These are phyloP conservation scores for Leucophenga maculata DNA, from an alignment of 2,888 invertebrate species.

Conservation along the genomic window DNA sequence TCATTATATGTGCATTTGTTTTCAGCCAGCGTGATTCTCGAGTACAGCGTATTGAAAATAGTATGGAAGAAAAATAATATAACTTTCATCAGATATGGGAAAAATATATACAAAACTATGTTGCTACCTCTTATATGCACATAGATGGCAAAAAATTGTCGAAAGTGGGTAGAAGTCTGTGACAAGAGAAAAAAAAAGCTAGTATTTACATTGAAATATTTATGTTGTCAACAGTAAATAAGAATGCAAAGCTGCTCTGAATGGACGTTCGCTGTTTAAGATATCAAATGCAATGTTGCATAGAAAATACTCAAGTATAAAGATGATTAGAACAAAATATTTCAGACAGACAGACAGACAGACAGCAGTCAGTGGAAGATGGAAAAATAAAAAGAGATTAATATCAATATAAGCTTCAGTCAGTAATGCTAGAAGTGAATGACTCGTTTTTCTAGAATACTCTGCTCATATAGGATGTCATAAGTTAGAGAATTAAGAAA, in stretches of 20 bases:
- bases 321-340: background rate
- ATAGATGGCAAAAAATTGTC: background rate
- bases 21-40: background rate
- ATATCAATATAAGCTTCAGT: too few relatives aligned
- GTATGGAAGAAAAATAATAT: too few relatives aligned
- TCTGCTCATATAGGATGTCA: too few relatives aligned
- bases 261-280: background rate
- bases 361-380: too few relatives aligned
- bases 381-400: too few relatives aligned
- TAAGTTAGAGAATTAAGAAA: too few relatives aligned
- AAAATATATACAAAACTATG: too few relatives aligned
- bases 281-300: background rate
- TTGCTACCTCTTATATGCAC: background rate
- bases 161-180: too few relatives aligned
- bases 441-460: too few relatives aligned
- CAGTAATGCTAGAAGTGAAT: too few relatives aligned
- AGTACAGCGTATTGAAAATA: background rate
- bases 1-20: slow-evolving; percentile 1
- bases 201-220: background rate
- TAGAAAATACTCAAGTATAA: background rate
- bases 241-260: background rate
- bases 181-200: too few relatives aligned
- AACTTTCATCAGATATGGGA: too few relatives aligned
- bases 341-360: background rate
- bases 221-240: slow-evolving; percentile 5